phyloP scores from a whole-genome alignment of 2,888 invertebrate genomes.

The Lasioglossum oenotherae region DNA sequence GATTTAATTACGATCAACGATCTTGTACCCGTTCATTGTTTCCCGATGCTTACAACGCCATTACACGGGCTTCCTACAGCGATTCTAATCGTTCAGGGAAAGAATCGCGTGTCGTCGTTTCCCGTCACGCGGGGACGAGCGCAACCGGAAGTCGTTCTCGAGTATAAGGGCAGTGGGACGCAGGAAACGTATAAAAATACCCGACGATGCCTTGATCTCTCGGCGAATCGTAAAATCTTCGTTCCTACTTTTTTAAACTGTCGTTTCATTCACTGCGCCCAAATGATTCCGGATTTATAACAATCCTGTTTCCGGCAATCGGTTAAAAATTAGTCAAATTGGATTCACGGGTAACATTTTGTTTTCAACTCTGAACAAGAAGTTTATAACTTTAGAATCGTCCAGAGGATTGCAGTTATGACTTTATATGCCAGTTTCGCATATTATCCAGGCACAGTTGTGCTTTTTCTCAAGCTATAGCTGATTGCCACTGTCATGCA shows the following conservation, averaged over 20 bases:
- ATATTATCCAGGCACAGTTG: not conserved
- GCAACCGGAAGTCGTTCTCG: conserved; percentile 52
- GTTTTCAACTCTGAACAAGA: not conserved
- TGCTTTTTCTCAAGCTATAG: conserved; percentile 1
- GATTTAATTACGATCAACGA: conserved; percentile 45
- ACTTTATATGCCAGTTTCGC: not conserved
- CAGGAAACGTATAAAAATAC: conserved; percentile 59
- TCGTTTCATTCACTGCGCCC: not conserved
- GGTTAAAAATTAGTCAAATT: not conserved
- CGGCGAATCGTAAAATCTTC: not conserved
- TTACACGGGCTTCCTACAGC: conserved; percentile 20
- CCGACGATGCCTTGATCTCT: conserved; percentile 20
- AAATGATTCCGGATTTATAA: not conserved
- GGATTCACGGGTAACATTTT: not conserved
- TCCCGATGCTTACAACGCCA: conserved; percentile 21
- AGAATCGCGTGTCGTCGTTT: conserved; percentile 75
- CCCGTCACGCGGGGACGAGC: conserved; percentile 72
- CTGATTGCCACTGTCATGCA: not conserved
- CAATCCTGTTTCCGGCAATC: not conserved
- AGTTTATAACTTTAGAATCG: not conserved
- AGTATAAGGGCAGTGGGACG: conserved; percentile 75
- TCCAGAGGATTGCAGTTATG: not conserved
- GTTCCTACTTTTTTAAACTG: not conserved
- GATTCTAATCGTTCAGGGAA: conserved; percentile 69
- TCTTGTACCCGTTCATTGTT: conserved; percentile 32